phyloP scores from a whole-genome alignment of 1,140 invertebrate species.

The Metopolophium dirhodum region DNA sequence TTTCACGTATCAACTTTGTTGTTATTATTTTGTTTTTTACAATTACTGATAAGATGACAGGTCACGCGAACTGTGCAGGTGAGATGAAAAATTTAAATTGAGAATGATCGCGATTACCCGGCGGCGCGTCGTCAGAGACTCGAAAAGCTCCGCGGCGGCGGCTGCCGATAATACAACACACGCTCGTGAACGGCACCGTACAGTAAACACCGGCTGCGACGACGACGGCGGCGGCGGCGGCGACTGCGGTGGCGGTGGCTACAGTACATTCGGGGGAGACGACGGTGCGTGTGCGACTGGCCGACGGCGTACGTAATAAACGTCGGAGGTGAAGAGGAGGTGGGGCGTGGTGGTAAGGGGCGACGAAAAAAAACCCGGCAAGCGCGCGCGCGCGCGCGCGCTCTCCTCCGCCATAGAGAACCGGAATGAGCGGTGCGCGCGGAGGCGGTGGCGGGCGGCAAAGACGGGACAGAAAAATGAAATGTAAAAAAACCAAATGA shows the following conservation, averaged over 20 bases:
- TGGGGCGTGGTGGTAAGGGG: not conserved
- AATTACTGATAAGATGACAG: not conserved
- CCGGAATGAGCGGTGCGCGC: constrained; percentile 26
- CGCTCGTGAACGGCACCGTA: constrained; percentile 7
- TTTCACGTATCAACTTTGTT: not conserved
- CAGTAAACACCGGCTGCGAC: constrained; percentile 21
- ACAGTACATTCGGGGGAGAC: constrained; percentile 39
- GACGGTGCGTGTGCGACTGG: constrained; percentile 53
- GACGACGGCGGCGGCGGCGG: not conserved
- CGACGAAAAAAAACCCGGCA: constrained; percentile 42
- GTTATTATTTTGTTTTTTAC: not conserved
- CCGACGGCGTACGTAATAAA: constrained; percentile 24
- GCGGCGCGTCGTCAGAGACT: not conserved
- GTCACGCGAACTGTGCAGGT: not conserved
- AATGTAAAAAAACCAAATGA: constrained; percentile 39
- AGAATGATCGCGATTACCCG: not conserved
- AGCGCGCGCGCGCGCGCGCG: constrained; percentile 41
- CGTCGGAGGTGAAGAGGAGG: not conserved
- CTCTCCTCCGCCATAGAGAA: constrained; percentile 4
- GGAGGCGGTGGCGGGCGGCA: constrained; percentile 38
- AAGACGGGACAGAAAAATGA: constrained; percentile 46
- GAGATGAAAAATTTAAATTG: not conserved
- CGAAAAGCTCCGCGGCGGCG: not conserved
- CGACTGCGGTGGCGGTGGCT: not conserved
- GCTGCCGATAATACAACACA: not conserved